A percentile compares a stretch with the other conserved stretches of the same genome.
Conservation (phyloP, 2,888 invertebrate species). For the Plebejus melissa region DNA sequence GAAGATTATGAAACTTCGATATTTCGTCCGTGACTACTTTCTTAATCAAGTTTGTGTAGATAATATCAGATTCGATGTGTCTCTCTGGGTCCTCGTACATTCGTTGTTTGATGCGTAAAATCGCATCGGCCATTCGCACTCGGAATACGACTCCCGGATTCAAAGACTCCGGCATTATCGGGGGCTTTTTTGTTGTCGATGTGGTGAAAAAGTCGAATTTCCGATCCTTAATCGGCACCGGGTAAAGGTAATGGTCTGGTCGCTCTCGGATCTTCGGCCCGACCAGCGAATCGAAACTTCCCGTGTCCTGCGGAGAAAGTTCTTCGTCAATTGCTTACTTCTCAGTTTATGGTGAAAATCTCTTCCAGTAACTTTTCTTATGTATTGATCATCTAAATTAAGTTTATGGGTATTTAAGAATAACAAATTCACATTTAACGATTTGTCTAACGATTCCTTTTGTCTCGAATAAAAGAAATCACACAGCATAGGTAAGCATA, state of each 20-base stretch:
- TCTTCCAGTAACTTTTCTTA: background rate
- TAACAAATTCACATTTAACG: background rate
- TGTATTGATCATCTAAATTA: background rate
- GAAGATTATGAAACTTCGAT: conserved; percentile 66
- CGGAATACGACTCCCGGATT: conserved; percentile 70
- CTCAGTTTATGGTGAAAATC: conserved; percentile 24
- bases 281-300: conserved; percentile 53
- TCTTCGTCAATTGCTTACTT: conserved; percentile 39
- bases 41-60: conserved; percentile 69
- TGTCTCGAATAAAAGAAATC: background rate
- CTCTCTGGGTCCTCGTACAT: conserved; percentile 72
- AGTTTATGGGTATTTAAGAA: background rate
- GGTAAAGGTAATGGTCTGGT: conserved; percentile 67
- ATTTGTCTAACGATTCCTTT: background rate
- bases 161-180: conserved; percentile 68
- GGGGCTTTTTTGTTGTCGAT: conserved; percentile 57
- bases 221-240: conserved; percentile 66
- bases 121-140: conserved; percentile 71
- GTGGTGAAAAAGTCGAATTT: conserved; percentile 63
- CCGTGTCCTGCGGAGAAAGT: conserved; percentile 49
- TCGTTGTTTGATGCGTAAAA: conserved; percentile 64
- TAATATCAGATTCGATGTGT: conserved; percentile 70
- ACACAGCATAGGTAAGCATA: background rate
- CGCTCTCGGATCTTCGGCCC: conserved; percentile 65
- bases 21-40: conserved; percentile 72